Conservation (phyloP, 2,797 vertebrate species). For the Florisuga fusca region DNA sequence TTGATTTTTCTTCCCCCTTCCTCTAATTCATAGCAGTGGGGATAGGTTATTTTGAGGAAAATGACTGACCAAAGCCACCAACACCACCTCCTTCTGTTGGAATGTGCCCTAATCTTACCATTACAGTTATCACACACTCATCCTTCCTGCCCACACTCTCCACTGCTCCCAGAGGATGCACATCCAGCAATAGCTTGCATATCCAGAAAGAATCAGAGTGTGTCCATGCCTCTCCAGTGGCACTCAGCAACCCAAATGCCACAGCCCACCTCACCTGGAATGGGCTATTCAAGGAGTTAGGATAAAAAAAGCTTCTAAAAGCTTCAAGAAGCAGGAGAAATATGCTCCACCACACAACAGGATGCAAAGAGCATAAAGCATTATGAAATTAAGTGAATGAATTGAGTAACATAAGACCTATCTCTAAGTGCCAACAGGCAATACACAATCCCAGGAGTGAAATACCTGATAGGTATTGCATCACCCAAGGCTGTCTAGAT, state of each 20-base stretch:
- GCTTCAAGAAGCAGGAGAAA: neutral
- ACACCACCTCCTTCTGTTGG: neutral
- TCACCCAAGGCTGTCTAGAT: constrained; percentile 15
- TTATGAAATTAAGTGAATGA: constrained; percentile 51
- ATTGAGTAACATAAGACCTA: neutral
- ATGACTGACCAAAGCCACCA: neutral
- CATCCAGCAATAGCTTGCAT: neutral
- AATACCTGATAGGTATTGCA: constrained; percentile 24
- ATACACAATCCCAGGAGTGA: neutral
- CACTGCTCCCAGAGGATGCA: neutral
- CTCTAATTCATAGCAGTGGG: neutral
- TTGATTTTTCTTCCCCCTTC: constrained; percentile 5
- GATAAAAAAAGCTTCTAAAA: neutral
- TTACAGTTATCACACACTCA: neutral
- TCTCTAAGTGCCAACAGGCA: constrained; percentile 21
- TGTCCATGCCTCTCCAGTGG: neutral
- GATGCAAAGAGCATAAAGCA: constrained; percentile 12
- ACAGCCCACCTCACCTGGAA: neutral
- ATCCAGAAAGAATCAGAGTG: neutral
- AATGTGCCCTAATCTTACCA: neutral
- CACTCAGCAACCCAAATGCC: neutral
- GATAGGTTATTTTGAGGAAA: neutral
- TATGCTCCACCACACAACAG: neutral
- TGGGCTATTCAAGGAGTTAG: neutral
- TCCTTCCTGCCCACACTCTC: neutral